Evolutionary conservation across 2,113 vertebrate genomes (phyloP).

Genomic region (Myanophis thanlyinensis): DNA sequence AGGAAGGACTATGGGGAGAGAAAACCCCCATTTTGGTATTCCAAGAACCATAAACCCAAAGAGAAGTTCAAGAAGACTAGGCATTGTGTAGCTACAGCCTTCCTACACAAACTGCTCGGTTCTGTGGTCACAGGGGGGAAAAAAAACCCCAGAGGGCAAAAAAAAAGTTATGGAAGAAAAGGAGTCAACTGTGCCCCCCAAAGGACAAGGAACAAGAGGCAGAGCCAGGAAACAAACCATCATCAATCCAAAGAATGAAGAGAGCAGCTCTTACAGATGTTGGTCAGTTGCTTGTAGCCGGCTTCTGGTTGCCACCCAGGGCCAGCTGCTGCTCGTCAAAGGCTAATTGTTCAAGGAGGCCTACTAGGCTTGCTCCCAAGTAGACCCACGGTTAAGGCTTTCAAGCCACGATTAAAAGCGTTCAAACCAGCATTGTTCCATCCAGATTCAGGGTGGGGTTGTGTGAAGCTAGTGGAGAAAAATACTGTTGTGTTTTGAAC

Average conservation of each 20-base stretch:
- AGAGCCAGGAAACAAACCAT: neutral
- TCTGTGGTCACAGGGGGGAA: neutral
- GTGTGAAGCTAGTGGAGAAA: neutral
- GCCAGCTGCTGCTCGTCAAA: neutral
- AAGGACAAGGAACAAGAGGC: neutral
- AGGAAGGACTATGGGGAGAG: neutral
- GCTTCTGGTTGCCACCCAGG: neutral
- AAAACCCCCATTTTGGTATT: neutral
- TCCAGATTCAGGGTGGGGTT: neutral
- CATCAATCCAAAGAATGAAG: neutral
- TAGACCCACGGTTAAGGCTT: neutral
- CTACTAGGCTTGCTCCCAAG: neutral
- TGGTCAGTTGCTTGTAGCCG: neutral
- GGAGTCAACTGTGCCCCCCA: neutral
- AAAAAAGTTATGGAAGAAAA: neutral
- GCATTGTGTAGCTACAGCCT: neutral
- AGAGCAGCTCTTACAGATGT: neutral
- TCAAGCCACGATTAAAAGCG: neutral
- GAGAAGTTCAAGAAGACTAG: neutral
- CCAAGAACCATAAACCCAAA: neutral
- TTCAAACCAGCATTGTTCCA: neutral
- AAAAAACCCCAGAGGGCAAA: neutral
- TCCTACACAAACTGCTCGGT: neutral
- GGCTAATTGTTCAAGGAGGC: neutral
- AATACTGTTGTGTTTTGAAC: neutral